Evolutionary conservation across 2,888 invertebrate genomes (phyloP).

Genomic region (Eristalis intricaria): DNA sequence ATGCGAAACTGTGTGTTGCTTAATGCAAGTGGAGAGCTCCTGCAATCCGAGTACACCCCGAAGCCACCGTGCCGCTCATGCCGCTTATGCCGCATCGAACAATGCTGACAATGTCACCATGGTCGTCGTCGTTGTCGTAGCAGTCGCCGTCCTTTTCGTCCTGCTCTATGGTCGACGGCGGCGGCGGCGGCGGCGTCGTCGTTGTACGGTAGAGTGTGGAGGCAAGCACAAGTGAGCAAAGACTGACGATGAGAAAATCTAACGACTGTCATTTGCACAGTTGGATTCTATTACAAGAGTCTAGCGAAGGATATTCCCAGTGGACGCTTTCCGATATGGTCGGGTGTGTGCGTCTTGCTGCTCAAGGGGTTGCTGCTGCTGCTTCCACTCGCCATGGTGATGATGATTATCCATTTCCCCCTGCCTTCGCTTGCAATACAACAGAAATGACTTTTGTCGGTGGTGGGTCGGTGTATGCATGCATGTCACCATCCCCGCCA

Average conservation of each 20-base stretch:
- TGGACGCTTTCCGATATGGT: constrained; percentile 15
- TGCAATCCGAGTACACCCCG: constrained; percentile 1
- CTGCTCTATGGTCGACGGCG: background rate
- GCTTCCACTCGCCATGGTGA: constrained; percentile 34
- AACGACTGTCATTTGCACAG: constrained; percentile 65
- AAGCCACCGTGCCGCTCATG: constrained; percentile 2
- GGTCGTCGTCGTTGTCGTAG: background rate
- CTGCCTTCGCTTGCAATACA: constrained; percentile 14
- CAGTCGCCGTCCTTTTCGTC: background rate
- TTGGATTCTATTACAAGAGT: constrained; percentile 63
- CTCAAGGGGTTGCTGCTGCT: constrained; percentile 27
- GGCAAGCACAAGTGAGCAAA: constrained; percentile 44
- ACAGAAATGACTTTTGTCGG: constrained; percentile 47
- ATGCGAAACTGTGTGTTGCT: constrained; percentile 32
- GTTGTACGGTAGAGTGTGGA: constrained; percentile 4
- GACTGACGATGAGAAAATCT: constrained; percentile 54
- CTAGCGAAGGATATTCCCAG: constrained; percentile 38
- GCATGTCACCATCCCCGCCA: background rate
- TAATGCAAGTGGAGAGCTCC: constrained; percentile 36
- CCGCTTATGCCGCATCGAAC: background rate
- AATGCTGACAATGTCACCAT: constrained; percentile 35
- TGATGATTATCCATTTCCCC: constrained; percentile 42
- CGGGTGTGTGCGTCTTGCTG: constrained; percentile 17
- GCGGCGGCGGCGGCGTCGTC: background rate
- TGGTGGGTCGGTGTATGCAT: constrained; percentile 27